A percentile compares a stretch with the other conserved stretches of the same genome.
These are phyloP conservation scores for Globicephala melas DNA, from an alignment of 2,113 vertebrate genomes.

Conservation along the genomic window DNA sequence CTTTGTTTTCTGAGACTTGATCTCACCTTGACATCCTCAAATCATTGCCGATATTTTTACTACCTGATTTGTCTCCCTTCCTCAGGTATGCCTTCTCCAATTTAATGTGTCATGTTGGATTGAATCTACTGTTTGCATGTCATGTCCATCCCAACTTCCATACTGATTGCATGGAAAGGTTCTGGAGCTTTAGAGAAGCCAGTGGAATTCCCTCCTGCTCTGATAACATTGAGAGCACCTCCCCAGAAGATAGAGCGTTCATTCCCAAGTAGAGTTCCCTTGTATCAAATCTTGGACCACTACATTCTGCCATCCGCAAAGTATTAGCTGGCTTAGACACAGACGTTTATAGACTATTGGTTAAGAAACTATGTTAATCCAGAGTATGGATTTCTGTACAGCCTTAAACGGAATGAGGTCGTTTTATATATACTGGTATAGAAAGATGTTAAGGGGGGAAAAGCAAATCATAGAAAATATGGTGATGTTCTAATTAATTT, in stretches of 20 bases:
- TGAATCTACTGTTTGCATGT: not conserved
- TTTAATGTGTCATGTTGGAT: not conserved
- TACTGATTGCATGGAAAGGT: not conserved
- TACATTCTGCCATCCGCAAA: not conserved
- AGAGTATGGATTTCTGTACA: not conserved
- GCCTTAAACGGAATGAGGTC: not conserved
- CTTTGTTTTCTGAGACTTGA: slow-evolving; percentile 12
- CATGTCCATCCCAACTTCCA: not conserved
- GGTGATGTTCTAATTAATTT: not conserved
- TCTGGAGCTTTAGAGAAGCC: not conserved
- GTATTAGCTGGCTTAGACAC: not conserved
- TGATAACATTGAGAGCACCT: not conserved
- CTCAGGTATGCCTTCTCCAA: not conserved
- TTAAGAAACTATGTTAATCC: not conserved
- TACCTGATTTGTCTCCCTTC: not conserved
- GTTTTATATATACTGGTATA: not conserved
- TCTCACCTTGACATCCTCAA: not conserved
- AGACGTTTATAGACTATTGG: not conserved
- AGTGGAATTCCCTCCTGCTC: not conserved
- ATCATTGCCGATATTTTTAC: slow-evolving; percentile 14
- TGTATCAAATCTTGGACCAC: not conserved
- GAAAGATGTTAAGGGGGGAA: not conserved
- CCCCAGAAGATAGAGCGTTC: not conserved
- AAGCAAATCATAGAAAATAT: not conserved
- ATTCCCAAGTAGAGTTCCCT: not conserved